Evolutionary conservation across 2,113 vertebrate genomes (phyloP), one percentile per base, ranked within the genome.

Genomic region (Entomyzon cyanotis): DNA sequence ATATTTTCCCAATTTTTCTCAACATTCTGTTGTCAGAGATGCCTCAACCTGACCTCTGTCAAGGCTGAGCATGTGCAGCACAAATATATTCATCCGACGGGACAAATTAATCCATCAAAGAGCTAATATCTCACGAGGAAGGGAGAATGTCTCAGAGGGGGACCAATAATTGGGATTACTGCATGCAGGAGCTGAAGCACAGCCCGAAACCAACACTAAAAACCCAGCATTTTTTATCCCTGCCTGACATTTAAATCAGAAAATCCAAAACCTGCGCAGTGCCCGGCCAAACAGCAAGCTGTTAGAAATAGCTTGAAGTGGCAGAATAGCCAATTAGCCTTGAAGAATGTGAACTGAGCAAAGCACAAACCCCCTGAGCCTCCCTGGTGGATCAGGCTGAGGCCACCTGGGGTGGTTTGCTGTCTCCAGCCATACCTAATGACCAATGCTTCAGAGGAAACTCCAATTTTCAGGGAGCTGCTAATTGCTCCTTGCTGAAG

Each of bases 321-420:
- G 24, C 75, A 91, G 59, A 94, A 67, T 23, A 77, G 17, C 52
- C 85, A 95, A 96, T 93, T 96, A 96, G 63, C 39, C 75, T 74
- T 90, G 78, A 85, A 93, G 84, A 94, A 95, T 42, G 10, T 55
- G 63, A 73, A 55, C 21, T 65, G 46, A 79, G 37, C 25, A 83
- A 78, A 81, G 71, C 81, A 60, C 10, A 93, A 39, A 50, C 46
- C 23, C 11, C 10, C 7, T 53, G 23, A 42, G 65, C 83, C 89
- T 87, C 47, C 49, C 35, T 15, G 10, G 31, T 12, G 58, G 53
- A 76, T n/a, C 17, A 71, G 46, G 15, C 41, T 50, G 87, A 49
- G 33, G 41, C 78, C 37, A 76, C 49, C 49, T 41, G 56, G 53
- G 21, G 65, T 79, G 17, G 62, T 69, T 85, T 91, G 39, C 39